These are phyloP conservation scores for Apocrypta bakeri DNA, from an alignment of 1,140 invertebrate genomes.

Conservation along the genomic window DNA sequence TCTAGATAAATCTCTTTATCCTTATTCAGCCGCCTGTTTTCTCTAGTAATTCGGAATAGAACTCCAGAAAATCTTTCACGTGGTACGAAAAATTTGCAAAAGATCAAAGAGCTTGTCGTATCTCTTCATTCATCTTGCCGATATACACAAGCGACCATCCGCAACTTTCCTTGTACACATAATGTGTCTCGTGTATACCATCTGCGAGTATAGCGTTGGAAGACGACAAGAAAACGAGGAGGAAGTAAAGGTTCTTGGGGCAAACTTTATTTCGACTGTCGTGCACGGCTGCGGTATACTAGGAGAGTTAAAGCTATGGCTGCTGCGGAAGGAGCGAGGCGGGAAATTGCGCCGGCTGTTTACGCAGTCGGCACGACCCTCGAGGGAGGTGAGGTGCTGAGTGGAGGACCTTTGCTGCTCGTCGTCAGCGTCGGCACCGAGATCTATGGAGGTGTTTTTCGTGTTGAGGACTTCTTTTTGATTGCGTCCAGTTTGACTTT, in stretches of 20 bases:
- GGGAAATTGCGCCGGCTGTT: conserved; percentile 52
- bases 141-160: not conserved
- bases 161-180: no score
- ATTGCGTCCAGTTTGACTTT: conserved; percentile 25
- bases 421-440: not conserved
- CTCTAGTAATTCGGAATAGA: not conserved
- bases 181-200: no score
- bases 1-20: not conserved
- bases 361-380: conserved; percentile 34
- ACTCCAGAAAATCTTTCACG: not conserved
- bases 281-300: not conserved
- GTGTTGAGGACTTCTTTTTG: not conserved
- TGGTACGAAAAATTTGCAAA: not conserved
- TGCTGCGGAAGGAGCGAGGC: conserved; percentile 1
- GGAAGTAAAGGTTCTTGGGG: conserved; percentile 12
- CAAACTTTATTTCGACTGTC: conserved; percentile 39
- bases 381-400: not conserved
- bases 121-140: not conserved
- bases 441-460: conserved; percentile 44
- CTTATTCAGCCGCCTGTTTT: not conserved
- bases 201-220: not conserved
- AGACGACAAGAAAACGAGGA: not conserved
- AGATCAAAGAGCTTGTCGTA: not conserved
- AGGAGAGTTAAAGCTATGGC: not conserved
- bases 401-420: not conserved